phyloP scores from a whole-genome alignment of 2,888 invertebrate species.

The Tanytarsus gracilentus region DNA sequence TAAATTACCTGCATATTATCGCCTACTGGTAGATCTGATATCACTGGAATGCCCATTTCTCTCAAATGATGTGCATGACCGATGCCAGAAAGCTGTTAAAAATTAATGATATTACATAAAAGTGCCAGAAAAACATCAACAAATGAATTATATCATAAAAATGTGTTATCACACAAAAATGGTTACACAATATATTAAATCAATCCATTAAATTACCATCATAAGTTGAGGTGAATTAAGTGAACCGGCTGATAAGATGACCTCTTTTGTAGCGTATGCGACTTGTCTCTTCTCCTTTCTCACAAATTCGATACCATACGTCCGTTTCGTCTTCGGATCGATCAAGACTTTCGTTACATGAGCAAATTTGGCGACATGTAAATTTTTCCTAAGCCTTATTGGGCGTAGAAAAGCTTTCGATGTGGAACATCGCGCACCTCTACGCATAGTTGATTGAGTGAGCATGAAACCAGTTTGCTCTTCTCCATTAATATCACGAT shows the following conservation, averaged over 20 bases:
- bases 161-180: neutral
- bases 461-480: constrained; percentile 80
- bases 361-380: constrained; percentile 69
- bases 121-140: too few relatives aligned
- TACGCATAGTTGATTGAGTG: constrained; percentile 72
- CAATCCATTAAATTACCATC: constrained; percentile 48
- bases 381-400: constrained; percentile 62
- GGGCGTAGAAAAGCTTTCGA: constrained; percentile 81
- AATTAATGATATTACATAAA: neutral
- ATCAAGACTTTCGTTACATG: constrained; percentile 66
- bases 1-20: constrained; percentile 59
- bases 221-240: constrained; percentile 81
- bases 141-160: too few relatives aligned
- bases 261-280: constrained; percentile 66
- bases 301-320: constrained; percentile 66
- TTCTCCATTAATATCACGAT: constrained; percentile 72
- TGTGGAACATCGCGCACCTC: constrained; percentile 78
- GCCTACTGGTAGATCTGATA: constrained; percentile 69
- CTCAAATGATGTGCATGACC: constrained; percentile 69
- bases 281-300: constrained; percentile 55
- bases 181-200: neutral
- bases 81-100: constrained; percentile 60
- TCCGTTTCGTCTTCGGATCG: constrained; percentile 57
- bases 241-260: constrained; percentile 79
- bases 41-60: constrained; percentile 61